Conservation (phyloP, 2,888 invertebrate genomes). For the Ceriagrion tenellum region DNA sequence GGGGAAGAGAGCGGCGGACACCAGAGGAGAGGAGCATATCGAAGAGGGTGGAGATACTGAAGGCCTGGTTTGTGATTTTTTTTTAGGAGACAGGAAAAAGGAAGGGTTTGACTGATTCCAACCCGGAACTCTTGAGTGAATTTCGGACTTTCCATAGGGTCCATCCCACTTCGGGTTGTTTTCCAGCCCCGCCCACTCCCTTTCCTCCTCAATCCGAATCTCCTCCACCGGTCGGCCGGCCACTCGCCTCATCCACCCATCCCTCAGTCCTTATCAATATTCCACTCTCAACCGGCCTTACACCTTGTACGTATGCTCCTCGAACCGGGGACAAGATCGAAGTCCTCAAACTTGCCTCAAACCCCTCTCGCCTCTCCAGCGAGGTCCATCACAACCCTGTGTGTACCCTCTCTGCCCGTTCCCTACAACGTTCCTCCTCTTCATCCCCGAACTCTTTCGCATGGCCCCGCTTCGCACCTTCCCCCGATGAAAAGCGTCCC, state of each 20-base stretch:
- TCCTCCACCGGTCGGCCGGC: not conserved
- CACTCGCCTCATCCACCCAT: not conserved
- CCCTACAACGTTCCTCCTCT: not conserved
- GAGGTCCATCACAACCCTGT: not conserved
- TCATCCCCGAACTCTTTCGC: not conserved
- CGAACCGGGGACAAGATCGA: not conserved
- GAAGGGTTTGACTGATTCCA: conserved; percentile 50
- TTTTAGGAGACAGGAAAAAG: not conserved
- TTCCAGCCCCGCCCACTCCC: not conserved
- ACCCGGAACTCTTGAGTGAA: conserved; percentile 61
- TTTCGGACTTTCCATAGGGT: conserved; percentile 41
- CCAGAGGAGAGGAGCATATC: not conserved
- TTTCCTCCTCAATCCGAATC: not conserved
- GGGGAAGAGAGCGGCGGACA: not conserved
- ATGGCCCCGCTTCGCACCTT: not conserved
- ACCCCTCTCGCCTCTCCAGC: not conserved
- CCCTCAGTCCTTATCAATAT: conserved; percentile 48
- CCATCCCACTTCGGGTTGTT: not conserved
- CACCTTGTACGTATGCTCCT: not conserved
- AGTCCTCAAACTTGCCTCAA: not conserved
- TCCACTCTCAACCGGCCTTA: conserved; percentile 17
- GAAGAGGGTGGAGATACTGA: not conserved
- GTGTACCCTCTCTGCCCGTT: no score
- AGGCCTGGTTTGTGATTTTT: not conserved
- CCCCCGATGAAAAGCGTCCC: not conserved